Evolutionary conservation across 2,797 vertebrate genomes (phyloP), one percentile per base, ranked within the genome.

Genomic region (Siniperca scherzeri): DNA sequence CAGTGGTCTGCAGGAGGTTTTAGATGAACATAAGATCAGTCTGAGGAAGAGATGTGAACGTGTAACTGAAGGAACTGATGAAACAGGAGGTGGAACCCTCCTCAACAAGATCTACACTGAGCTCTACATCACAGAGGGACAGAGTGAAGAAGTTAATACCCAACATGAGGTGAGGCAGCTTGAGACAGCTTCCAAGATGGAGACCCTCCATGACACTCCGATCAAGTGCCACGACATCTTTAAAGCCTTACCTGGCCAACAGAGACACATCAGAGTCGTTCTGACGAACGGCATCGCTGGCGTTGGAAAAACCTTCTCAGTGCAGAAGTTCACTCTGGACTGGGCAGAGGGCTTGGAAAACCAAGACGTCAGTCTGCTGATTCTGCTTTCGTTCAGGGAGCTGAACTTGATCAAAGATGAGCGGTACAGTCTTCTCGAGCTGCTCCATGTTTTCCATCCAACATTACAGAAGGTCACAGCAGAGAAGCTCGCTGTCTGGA

Each of bases 321-420:
- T 40, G 40, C 40, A 40, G 40, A 40, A 40, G 40, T 71, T 78
- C 59, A 66, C 27, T 27, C 77, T 72, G 57, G 69, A 79, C 77
- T 79, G 77, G 77, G 78, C 78, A 9, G 48, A 56, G 50, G 78
- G 71, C 36, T 62, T 22, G 50, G 57, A 81, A 44, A 70, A 75
- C 79, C 79, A 75, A 22, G 70, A 80, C 22, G 30, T 80, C 25
- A 3, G 21, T 53, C 55, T 74, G 70, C 0, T 56, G 64, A 1
- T 74, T 62, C 65, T 42, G 66, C 55, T 80, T 17, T 68, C 70
- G 19, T 80, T 80, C 52, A 73, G 70, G 61, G 78, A 80, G 70
- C 62, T 80, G 53, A 80, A 80, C 70, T 4, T 72, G 70, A 33
- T 72, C 55, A 46, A 7, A 65, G 48, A 65, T 53, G 22, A 75